Percentiles rank a stretch among this genome's conserved stretches.
Conservation (phyloP, 2,797 vertebrate genomes). For the Ataeniobius toweri region DNA sequence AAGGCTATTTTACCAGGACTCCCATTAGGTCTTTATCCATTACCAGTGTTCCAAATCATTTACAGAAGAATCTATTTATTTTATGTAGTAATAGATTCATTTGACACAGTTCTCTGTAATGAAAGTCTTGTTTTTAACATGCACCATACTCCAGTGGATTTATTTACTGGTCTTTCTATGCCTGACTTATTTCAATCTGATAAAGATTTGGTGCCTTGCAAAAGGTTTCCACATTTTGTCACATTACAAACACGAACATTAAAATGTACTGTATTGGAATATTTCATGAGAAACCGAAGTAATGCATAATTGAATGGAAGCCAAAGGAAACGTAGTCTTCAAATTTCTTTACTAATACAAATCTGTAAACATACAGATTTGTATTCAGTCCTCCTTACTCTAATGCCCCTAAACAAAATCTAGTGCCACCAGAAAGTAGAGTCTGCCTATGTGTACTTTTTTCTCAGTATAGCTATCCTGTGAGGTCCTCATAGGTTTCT, state of each 20-base stretch:
- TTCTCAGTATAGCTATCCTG: not conserved
- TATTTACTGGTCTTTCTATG: slow-evolving; percentile 36
- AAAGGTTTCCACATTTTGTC: not conserved
- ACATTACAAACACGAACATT: not conserved
- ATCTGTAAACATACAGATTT: not conserved
- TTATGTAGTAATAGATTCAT: slow-evolving; percentile 80
- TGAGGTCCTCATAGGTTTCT: not conserved
- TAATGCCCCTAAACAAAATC: not conserved
- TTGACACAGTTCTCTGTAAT: slow-evolving; percentile 69
- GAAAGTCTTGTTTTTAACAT: slow-evolving; percentile 57
- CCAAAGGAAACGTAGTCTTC: not conserved
- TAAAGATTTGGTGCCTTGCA: slow-evolving; percentile 2
- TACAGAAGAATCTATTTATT: slow-evolving; percentile 84
- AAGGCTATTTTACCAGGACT: slow-evolving; percentile 83
- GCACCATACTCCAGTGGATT: slow-evolving; percentile 35
- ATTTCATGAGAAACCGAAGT: not conserved
- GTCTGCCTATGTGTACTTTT: not conserved
- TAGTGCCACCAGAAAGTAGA: not conserved
- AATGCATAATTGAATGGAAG: not conserved
- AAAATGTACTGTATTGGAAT: not conserved
- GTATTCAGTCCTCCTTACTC: not conserved
- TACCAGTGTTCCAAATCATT: slow-evolving; percentile 86
- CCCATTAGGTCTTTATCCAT: slow-evolving; percentile 82
- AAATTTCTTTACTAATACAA: not conserved
- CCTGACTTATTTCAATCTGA: slow-evolving; percentile 44